Evolutionary conservation across 1,140 invertebrate species (phyloP).

Genomic region (Medauroidea extradentata): DNA sequence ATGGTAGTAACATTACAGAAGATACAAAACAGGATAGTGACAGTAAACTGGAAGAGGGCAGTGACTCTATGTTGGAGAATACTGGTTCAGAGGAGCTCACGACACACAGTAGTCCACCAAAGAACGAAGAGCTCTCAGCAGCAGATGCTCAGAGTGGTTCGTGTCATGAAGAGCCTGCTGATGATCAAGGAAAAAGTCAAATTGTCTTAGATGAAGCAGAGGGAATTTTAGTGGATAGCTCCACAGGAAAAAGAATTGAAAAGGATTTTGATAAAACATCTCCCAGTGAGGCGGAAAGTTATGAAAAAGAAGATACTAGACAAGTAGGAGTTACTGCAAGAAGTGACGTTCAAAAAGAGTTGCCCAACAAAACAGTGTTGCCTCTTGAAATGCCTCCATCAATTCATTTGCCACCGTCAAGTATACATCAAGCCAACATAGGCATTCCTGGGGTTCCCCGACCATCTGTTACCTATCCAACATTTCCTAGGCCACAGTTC

Average conservation of each 20-base stretch:
- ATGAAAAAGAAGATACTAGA: too few species aligned
- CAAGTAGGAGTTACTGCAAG: too few species aligned
- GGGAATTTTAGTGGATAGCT: background rate
- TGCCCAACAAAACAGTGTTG: conserved; percentile 18
- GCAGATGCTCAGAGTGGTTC: too few species aligned
- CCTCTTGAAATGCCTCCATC: conserved; percentile 38
- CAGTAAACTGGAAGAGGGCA: background rate
- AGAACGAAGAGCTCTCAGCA: too few species aligned
- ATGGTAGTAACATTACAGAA: background rate
- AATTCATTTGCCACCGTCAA: conserved; percentile 25
- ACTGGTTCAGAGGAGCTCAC: too few species aligned
- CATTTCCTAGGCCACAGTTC: conserved; percentile 9
- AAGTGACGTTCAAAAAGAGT: too few species aligned
- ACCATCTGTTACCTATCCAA: conserved; percentile 23
- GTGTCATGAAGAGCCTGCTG: too few species aligned
- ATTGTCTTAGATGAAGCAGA: background rate
- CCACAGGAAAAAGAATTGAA: background rate
- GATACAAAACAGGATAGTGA: background rate
- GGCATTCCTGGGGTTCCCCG: conserved; percentile 22
- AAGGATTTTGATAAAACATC: background rate
- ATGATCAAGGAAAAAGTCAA: too few species aligned
- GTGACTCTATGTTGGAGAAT: background rate
- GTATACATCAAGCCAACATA: conserved; percentile 36
- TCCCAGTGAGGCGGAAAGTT: too few species aligned
- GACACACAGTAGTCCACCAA: too few species aligned